phyloP scores from a whole-genome alignment of 2,113 vertebrate species.

The human region GRCh38 chr2:171862501-171863000 shows the following conservation, averaged over 20 bases:
- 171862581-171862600: neutral
- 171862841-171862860: neutral
- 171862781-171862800: neutral
- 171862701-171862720: neutral
- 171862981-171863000: no score
- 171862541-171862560: neutral
- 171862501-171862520: neutral
- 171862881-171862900: neutral
- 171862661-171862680: neutral
- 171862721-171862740: neutral
- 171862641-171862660: neutral
- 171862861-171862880: neutral
- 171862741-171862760: neutral
- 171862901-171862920: no score
- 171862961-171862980: no score
- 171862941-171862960: no score
- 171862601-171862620: neutral
- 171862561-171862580: slow-evolving; percentile 1
- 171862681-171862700: neutral
- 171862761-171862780: neutral
- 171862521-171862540: neutral
- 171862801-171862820: neutral
- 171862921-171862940: no score
- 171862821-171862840: slow-evolving; percentile 2
- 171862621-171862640: neutral